Conservation (phyloP, 2,113 vertebrate genomes). For the Hydrolagus affinis region DNA sequence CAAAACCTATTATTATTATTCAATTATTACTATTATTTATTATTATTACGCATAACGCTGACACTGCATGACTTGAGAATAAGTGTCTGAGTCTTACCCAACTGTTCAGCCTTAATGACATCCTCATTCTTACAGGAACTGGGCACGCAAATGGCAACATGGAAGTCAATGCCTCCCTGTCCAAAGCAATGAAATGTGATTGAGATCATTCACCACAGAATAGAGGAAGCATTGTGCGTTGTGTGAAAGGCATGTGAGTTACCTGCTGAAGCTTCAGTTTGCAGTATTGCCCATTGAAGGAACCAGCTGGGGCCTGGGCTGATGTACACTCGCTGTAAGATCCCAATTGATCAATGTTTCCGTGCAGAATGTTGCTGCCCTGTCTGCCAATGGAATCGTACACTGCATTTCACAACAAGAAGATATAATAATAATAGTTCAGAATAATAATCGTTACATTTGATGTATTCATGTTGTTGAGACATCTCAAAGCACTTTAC, state of each 20-base stretch:
- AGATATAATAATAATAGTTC: background rate
- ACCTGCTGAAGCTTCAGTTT: conserved; percentile 66
- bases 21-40: no score
- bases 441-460: no score
- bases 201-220: background rate
- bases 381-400: conserved; percentile 70
- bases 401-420: conserved; percentile 49
- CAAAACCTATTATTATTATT: no score
- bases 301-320: conserved; percentile 36
- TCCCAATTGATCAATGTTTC: conserved; percentile 64
- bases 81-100: conserved; percentile 48
- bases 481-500: no score
- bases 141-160: conserved; percentile 69
- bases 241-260: background rate
- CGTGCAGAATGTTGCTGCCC: conserved; percentile 61
- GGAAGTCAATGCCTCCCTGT: conserved; percentile 58
- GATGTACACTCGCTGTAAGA: conserved; percentile 60
- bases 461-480: no score
- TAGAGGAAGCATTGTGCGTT: background rate
- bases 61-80: background rate
- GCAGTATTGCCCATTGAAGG: conserved; percentile 67
- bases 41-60: no score
- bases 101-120: conserved; percentile 49
- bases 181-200: conserved; percentile 27
- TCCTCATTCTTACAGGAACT: conserved; percentile 64